Evolutionary conservation across 2,113 vertebrate species (phyloP).

Genomic region (Grammomys dolichurus): DNA sequence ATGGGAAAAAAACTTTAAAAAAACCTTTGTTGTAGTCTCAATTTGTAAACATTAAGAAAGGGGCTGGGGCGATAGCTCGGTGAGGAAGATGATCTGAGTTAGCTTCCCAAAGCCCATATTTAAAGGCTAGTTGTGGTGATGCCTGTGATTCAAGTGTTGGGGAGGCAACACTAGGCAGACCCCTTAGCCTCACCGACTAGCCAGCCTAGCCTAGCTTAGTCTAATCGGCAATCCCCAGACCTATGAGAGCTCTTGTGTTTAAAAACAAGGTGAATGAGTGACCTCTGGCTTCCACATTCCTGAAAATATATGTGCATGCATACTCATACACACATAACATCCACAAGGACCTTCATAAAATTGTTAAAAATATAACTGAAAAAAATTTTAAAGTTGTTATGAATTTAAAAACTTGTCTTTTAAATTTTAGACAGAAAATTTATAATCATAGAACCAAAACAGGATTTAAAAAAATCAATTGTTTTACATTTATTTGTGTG

Average conservation of each 20-base stretch:
- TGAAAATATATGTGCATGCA: not conserved
- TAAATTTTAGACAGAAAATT: conserved; percentile 41
- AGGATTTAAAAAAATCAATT: not conserved
- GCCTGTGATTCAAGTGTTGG: not conserved
- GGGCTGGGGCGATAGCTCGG: too few relatives aligned
- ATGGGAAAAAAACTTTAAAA: too few relatives aligned
- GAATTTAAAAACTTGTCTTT: not conserved
- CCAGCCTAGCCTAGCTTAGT: not conserved
- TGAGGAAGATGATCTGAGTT: not conserved
- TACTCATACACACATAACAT: not conserved
- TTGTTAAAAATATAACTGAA: not conserved
- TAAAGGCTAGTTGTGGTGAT: not conserved
- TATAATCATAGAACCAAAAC: conserved; percentile 21
- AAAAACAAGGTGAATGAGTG: not conserved
- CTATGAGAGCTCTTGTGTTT: not conserved
- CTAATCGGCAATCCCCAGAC: not conserved
- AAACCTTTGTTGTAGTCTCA: not conserved
- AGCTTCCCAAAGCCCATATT: not conserved
- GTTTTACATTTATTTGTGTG: not conserved
- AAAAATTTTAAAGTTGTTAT: not conserved
- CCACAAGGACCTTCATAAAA: not conserved
- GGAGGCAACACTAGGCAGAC: not conserved
- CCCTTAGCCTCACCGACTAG: too few relatives aligned
- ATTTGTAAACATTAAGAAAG: not conserved
- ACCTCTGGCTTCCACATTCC: not conserved